These are phyloP conservation scores for Schizaphis graminum DNA, from an alignment of 2,888 invertebrate species.

Conservation along the genomic window DNA sequence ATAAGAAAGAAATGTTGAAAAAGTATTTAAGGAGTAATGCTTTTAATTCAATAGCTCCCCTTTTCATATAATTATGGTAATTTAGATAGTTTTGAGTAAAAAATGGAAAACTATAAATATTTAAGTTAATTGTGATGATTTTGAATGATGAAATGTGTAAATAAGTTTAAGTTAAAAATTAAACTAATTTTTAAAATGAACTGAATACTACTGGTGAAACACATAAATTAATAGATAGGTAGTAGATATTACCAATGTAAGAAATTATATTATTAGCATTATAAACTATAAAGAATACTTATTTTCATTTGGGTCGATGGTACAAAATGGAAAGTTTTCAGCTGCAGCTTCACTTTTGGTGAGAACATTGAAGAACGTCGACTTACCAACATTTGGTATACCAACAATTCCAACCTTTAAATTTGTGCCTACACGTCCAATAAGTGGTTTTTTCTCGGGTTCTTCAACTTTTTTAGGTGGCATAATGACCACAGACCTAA, in stretches of 20 bases:
- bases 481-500: slow-evolving; percentile 73
- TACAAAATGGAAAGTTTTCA: slow-evolving; percentile 99
- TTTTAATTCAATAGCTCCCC: background rate
- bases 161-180: background rate
- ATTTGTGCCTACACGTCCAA: slow-evolving; percentile 96
- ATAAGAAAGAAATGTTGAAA: background rate
- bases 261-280: background rate
- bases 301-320: slow-evolving; percentile 99
- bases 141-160: background rate
- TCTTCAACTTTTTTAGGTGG: slow-evolving; percentile 92
- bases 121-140: background rate
- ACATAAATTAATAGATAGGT: background rate
- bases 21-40: background rate
- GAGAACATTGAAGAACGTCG: slow-evolving; percentile 99
- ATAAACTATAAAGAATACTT: slow-evolving; percentile 77
- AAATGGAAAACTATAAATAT: background rate
- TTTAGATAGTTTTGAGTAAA: background rate
- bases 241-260: background rate
- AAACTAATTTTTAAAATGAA: background rate
- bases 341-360: slow-evolving; percentile 98
- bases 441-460: slow-evolving; percentile 88
- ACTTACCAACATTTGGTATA: slow-evolving; percentile 98
- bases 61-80: background rate
- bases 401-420: slow-evolving; percentile 96
- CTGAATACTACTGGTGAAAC: background rate